Conservation (phyloP, 1,140 invertebrate species). For the Hylyphantes graminicola region DNA sequence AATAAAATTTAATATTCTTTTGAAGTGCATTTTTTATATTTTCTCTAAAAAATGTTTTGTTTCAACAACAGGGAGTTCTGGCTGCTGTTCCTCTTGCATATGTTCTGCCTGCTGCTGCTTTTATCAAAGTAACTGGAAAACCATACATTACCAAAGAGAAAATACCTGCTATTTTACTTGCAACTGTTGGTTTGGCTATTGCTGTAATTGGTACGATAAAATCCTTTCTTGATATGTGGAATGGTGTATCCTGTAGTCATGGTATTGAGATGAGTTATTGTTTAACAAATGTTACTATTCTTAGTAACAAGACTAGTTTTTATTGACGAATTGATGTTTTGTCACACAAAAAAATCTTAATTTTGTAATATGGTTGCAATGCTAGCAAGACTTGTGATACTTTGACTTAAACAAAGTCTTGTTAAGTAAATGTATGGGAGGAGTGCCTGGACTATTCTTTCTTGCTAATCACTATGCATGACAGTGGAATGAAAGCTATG, state of each 20-base stretch:
- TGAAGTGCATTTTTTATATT: not conserved
- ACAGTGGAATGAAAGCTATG: too few relatives aligned
- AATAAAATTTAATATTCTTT: not conserved
- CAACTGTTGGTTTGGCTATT: slow-evolving; percentile 79
- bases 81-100: slow-evolving; percentile 87
- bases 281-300: slow-evolving; percentile 39
- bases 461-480: too few relatives aligned
- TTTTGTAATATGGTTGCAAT: too few relatives aligned
- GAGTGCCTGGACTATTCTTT: too few relatives aligned
- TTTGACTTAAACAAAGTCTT: too few relatives aligned
- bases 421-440: too few relatives aligned
- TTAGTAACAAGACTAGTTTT: not conserved
- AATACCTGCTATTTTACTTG: slow-evolving; percentile 78
- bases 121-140: slow-evolving; percentile 81
- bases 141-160: slow-evolving; percentile 77
- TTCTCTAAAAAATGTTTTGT: not conserved
- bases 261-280: slow-evolving; percentile 76
- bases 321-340: not conserved
- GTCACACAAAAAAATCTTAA: too few relatives aligned
- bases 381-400: too few relatives aligned
- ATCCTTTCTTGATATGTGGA: slow-evolving; percentile 71
- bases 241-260: slow-evolving; percentile 74
- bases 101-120: slow-evolving; percentile 83
- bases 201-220: slow-evolving; percentile 75
- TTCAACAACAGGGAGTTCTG: slow-evolving; percentile 77